Evolutionary conservation across 2,888 invertebrate species (phyloP).

Genomic region (Pammene fasciana): DNA sequence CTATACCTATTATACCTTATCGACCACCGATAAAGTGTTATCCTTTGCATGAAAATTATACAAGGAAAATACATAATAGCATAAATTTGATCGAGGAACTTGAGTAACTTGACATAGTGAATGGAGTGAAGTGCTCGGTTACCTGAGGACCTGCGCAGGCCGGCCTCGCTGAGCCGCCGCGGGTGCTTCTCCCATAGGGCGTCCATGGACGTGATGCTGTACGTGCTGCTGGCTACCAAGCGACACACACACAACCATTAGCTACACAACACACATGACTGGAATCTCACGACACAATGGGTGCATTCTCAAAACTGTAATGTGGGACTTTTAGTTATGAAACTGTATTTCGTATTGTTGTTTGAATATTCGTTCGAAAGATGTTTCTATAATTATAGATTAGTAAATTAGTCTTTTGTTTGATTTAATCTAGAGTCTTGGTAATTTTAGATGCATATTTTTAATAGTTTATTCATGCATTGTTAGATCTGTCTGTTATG

Average conservation of each 20-base stretch:
- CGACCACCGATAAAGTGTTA: not conserved
- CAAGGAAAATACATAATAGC: not conserved
- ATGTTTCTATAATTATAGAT: slow-evolving; percentile 31
- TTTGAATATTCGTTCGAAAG: slow-evolving; percentile 34
- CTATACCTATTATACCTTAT: not conserved
- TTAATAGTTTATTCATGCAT: slow-evolving; percentile 42
- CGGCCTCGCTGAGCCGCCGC: slow-evolving; percentile 89
- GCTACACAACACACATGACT: slow-evolving; percentile 64
- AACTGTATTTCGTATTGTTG: slow-evolving; percentile 9
- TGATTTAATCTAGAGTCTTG: slow-evolving; percentile 24
- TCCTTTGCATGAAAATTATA: not conserved
- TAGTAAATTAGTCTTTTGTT: slow-evolving; percentile 38
- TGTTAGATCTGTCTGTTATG: slow-evolving; percentile 29
- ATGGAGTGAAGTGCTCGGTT: slow-evolving; percentile 57
- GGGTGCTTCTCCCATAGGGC: slow-evolving; percentile 89
- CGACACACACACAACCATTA: slow-evolving; percentile 79
- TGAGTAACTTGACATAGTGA: slow-evolving; percentile 12
- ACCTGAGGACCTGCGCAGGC: slow-evolving; percentile 90
- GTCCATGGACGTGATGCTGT: slow-evolving; percentile 87
- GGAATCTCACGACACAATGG: slow-evolving; percentile 43
- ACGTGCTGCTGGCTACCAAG: slow-evolving; percentile 82
- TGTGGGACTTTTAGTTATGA: slow-evolving; percentile 32
- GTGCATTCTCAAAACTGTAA: slow-evolving; percentile 37
- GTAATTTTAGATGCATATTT: slow-evolving; percentile 36
- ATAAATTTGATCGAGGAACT: slow-evolving; percentile 46